phyloP scores from a whole-genome alignment of 2,797 vertebrate species.

The Merluccius polli region DNA sequence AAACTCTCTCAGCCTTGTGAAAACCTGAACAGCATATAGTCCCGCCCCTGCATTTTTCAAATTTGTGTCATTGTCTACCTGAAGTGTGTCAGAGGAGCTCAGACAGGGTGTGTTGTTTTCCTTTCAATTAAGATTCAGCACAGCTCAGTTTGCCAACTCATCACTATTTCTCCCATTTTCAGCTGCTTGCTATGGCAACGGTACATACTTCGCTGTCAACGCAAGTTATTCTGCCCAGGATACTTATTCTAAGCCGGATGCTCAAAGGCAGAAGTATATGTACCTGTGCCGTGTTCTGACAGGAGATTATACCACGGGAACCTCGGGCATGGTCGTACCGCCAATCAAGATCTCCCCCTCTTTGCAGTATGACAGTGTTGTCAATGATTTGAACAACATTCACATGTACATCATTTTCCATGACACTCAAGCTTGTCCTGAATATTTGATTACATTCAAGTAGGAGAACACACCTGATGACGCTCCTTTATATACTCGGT shows the following conservation, averaged over 20 bases:
- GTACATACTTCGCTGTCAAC: constrained; percentile 84
- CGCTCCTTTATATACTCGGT: too few relatives aligned
- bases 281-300: constrained; percentile 85
- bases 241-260: constrained; percentile 72
- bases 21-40: too few relatives aligned
- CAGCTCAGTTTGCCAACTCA: background rate
- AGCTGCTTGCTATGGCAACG: constrained; percentile 75
- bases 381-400: constrained; percentile 45
- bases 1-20: too few relatives aligned
- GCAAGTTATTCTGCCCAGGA: constrained; percentile 80
- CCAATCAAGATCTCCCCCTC: constrained; percentile 66
- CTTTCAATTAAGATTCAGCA: background rate
- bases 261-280: constrained; percentile 69
- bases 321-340: constrained; percentile 47
- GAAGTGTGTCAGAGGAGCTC: too few relatives aligned
- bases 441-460: constrained; percentile 85
- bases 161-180: constrained; percentile 35
- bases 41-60: too few relatives aligned
- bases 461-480: background rate
- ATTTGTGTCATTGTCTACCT: too few relatives aligned
- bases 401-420: constrained; percentile 82
- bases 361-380: constrained; percentile 76
- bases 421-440: constrained; percentile 85
- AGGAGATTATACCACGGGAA: constrained; percentile 69
- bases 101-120: too few relatives aligned